A percentile compares a stretch with the other conserved stretches of the same genome.
These are phyloP conservation scores for Galemys pyrenaicus DNA, from an alignment of 2,113 vertebrate species.

Conservation along the genomic window DNA sequence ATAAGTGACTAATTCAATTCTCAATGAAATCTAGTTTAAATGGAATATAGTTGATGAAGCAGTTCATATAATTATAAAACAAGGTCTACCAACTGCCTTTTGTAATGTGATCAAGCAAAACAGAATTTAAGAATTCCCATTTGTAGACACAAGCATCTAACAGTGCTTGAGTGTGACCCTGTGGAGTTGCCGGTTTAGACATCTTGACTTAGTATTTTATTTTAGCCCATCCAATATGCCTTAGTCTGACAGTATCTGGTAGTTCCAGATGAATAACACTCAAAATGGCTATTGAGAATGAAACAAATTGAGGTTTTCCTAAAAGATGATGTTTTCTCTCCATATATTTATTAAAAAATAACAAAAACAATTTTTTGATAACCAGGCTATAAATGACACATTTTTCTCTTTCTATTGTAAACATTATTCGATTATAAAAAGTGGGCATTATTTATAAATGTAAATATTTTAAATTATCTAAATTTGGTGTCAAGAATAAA, in stretches of 20 bases:
- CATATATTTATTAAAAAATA: background rate
- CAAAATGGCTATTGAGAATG: background rate
- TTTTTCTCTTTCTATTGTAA: conserved; percentile 12
- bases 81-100: background rate
- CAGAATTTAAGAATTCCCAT: background rate
- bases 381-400: background rate
- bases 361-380: conserved; percentile 23
- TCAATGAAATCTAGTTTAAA: conserved; percentile 38
- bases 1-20: background rate
- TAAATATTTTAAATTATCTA: conserved; percentile 2
- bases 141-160: background rate
- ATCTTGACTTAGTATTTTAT: background rate
- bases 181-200: background rate
- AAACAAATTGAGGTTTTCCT: background rate
- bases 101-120: conserved; percentile 24
- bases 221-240: background rate
- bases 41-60: background rate
- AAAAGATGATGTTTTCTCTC: background rate
- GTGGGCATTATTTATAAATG: background rate
- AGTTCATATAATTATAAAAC: background rate
- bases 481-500: background rate
- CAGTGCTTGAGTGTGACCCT: too few relatives aligned
- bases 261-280: background rate
- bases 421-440: background rate
- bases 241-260: background rate